These are phyloP conservation scores for Ramphastos sulfuratus DNA, from an alignment of 2,113 vertebrate species.

Conservation along the genomic window DNA sequence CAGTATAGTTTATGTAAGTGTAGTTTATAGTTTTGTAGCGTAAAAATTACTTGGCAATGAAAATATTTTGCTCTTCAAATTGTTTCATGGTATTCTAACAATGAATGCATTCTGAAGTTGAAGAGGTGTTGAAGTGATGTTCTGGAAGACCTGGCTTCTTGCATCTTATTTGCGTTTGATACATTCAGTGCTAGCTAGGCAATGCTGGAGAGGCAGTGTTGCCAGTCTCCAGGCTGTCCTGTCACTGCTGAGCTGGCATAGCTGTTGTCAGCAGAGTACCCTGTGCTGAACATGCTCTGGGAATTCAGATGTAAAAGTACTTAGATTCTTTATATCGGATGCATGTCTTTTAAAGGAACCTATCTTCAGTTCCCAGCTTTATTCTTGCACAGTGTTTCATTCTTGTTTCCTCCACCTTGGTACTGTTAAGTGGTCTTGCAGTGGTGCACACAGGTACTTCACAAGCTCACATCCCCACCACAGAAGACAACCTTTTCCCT, in stretches of 20 bases:
- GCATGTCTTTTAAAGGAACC: background rate
- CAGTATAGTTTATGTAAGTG: background rate
- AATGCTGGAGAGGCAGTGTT: background rate
- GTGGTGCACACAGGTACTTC: background rate
- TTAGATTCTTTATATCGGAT: background rate
- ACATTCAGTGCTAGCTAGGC: background rate
- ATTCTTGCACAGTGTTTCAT: background rate
- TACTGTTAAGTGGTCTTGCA: background rate
- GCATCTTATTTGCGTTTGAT: background rate
- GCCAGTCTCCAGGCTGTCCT: background rate
- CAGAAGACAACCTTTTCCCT: background rate
- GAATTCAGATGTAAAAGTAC: background rate
- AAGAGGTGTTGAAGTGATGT: background rate
- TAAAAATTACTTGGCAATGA: background rate
- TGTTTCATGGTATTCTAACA: background rate
- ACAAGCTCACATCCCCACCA: fast-evolving
- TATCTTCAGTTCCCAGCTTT: background rate
- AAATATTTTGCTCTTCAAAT: background rate
- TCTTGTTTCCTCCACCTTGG: background rate
- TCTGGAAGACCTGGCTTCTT: background rate
- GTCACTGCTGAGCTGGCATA: background rate
- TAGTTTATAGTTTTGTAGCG: background rate
- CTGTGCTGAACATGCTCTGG: background rate
- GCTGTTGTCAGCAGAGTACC: background rate
- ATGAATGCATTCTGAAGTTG: background rate